phyloP scores from a whole-genome alignment of 2,113 vertebrate genomes.

The Seriola quinqueradiata region DNA sequence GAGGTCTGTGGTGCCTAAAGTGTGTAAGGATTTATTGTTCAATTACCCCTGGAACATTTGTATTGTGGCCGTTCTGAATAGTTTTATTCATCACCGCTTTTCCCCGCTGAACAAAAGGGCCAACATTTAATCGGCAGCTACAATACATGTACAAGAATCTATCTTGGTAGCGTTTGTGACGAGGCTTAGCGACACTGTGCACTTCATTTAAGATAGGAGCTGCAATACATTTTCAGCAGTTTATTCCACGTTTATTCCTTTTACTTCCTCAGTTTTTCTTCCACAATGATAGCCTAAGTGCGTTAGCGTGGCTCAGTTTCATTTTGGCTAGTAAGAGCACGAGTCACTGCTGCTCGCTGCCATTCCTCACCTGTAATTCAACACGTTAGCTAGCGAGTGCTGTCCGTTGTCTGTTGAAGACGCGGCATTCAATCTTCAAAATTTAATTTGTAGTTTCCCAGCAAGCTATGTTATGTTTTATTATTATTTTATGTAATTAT shows the following conservation, averaged over 20 bases:
- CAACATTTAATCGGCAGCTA: conserved; percentile 29
- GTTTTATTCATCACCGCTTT: conserved; percentile 46
- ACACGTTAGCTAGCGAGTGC: background rate
- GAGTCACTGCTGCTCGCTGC: too few species aligned
- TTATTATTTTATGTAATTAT: too few species aligned
- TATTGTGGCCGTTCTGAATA: conserved; percentile 48
- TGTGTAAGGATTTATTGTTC: conserved; percentile 56
- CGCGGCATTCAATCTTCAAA: too few species aligned
- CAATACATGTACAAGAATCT: conserved; percentile 23
- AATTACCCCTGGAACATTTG: conserved; percentile 52
- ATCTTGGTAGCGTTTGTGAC: conserved; percentile 24
- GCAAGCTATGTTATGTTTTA: too few species aligned
- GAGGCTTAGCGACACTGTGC: background rate
- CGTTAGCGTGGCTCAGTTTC: background rate
- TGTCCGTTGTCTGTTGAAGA: background rate
- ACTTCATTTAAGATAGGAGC: background rate
- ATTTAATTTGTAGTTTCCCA: too few species aligned
- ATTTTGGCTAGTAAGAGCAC: background rate
- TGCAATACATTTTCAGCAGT: too few species aligned
- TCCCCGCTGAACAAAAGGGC: conserved; percentile 20
- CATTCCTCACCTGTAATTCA: background rate
- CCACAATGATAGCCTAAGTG: background rate
- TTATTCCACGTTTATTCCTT: background rate
- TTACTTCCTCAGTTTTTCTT: background rate
- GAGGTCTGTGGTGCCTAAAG: conserved; percentile 40